phyloP scores from a whole-genome alignment of 2,797 vertebrate genomes.

The Amphiprion clarkii region DNA sequence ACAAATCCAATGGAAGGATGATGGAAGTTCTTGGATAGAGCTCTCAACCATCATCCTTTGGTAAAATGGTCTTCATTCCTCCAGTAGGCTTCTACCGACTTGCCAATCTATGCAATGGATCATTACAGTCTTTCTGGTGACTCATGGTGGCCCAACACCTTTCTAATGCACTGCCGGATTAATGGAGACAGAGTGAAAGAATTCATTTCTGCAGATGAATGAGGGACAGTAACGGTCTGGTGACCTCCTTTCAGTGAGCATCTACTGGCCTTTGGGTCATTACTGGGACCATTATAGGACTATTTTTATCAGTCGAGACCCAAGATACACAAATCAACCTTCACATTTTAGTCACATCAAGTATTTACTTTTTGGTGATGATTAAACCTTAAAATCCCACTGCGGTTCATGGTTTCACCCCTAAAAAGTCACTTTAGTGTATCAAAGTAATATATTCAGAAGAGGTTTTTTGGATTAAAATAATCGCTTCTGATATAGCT shows the following conservation, averaged over 20 bases:
- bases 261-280: background rate
- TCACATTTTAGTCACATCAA: no score
- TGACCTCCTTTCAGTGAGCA: background rate
- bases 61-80: background rate
- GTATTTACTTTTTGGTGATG: no score
- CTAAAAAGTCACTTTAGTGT: no score
- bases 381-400: no score
- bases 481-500: no score
- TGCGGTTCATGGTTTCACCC: no score
- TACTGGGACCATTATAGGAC: background rate
- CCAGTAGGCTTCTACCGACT: background rate
- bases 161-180: slow-evolving; percentile 7
- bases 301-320: no score
- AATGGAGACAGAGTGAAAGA: slow-evolving; percentile 10
- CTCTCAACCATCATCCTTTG: background rate
- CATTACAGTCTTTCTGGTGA: slow-evolving; percentile 6
- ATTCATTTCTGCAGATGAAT: slow-evolving; percentile 1
- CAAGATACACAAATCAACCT: no score
- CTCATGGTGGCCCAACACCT: slow-evolving; percentile 3
- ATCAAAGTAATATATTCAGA: no score
- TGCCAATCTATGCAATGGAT: background rate
- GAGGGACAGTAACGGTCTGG: background rate
- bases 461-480: no score
- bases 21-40: background rate
- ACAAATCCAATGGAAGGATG: background rate